A percentile compares a stretch with the other conserved stretches of the same genome.
Conservation (phyloP, 2,888 invertebrate species). For the Crematogaster levior region DNA sequence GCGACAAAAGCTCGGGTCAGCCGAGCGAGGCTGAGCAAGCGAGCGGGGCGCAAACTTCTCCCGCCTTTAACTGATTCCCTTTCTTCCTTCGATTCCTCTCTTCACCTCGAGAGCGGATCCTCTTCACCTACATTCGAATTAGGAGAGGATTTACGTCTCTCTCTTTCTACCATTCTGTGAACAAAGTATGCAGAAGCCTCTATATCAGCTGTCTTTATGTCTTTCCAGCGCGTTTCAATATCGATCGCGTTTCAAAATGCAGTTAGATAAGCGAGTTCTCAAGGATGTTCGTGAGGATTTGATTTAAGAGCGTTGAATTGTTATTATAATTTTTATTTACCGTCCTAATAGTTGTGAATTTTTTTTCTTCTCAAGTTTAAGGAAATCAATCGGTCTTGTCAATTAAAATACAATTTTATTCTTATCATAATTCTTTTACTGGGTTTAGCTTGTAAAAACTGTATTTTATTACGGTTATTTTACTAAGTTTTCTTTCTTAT, state of each 20-base stretch:
- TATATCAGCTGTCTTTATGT: neutral
- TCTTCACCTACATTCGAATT: constrained; percentile 34
- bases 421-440: neutral
- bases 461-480: neutral
- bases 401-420: neutral
- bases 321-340: neutral
- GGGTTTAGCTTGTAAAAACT: neutral
- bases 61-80: constrained; percentile 18
- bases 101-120: constrained; percentile 4
- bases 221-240: neutral
- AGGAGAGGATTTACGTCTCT: constrained; percentile 29
- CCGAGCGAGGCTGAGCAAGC: neutral
- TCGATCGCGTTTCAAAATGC: neutral
- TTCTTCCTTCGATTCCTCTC: neutral
- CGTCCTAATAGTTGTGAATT: neutral
- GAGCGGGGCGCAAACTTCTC: constrained; percentile 11
- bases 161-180: constrained; percentile 2
- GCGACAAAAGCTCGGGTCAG: constrained; percentile 38
- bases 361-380: neutral
- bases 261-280: neutral
- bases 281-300: neutral
- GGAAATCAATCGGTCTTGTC: too few relatives aligned
- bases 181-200: neutral
- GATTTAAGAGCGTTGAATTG: neutral
- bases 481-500: neutral